Base-by-base conservation (phyloP, 2,888 invertebrate genomes). In the Cabera pusaria region DNA sequence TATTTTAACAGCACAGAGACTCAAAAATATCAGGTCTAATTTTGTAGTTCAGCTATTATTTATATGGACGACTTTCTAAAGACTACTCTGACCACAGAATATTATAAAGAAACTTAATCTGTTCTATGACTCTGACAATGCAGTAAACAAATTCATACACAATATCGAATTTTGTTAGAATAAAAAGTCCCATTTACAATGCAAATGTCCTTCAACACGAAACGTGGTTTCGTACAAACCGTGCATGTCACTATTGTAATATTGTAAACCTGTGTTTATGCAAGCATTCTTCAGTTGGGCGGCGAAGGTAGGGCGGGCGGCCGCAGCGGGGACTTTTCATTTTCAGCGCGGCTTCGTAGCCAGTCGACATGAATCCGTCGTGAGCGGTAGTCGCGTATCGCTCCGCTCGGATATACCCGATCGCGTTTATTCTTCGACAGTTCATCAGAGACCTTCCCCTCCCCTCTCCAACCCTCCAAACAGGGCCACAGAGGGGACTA, bases 251-350 rank as follows among this genome's bases (percentile, higher is more conserved):
- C 28, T n/a, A 34, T 16, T 44, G 21, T 29, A 35, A 28, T 14
- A 14, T 3, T 3, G 14, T 4, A 3, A 14, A 32, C 28, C 32
- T 39, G 21, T n/a, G 11, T 29, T 29, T 29, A 29, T 19, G 14
- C 21, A 25, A 25, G 21, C 31, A 35, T 62, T 47, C 71, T 69
- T 67, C 60, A 59, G 66, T 78, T 75, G 84, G 84, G 85, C 85
- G 85, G 64, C 67, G 66, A 59, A 55, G 49, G 60, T 63, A 75
- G 64, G 78, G 83, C 81, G 81, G 82, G 84, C 82, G 81, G 81
- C 78, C 60, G 72, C 10, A 9, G 26, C 9, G 67, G 71, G 65
- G 51, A 39, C 47, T 45, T 44, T 34, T 21, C 20, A 14, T 28
- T 38, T 24, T 34, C 24, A 28, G 6, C 24, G 31, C 38, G 20